These are phyloP conservation scores for Pediacus dermestoides DNA, from an alignment of 2,888 invertebrate genomes.

Conservation along the genomic window DNA sequence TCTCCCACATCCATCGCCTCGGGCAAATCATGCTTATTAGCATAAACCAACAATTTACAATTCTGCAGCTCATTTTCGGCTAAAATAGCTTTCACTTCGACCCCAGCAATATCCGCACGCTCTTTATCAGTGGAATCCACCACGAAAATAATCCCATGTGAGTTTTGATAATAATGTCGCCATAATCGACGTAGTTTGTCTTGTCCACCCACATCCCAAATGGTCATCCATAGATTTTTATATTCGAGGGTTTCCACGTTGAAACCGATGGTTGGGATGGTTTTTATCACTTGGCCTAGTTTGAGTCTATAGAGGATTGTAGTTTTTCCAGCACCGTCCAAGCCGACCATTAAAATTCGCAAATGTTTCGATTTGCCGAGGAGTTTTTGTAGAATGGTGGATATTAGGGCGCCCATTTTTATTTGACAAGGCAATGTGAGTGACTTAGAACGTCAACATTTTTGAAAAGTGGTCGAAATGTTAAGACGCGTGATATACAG, in stretches of 20 bases:
- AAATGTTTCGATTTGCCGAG: constrained; percentile 30
- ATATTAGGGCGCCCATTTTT: constrained; percentile 29
- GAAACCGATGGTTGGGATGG: constrained; percentile 96
- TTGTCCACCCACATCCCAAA: constrained; percentile 98
- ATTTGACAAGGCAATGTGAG: no score
- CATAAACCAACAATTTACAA: constrained; percentile 87
- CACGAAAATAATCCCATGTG: constrained; percentile 91
- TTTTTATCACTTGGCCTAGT: constrained; percentile 92
- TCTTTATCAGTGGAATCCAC: constrained; percentile 94
- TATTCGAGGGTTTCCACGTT: constrained; percentile 98
- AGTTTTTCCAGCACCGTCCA: constrained; percentile 96
- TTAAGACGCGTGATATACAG: background rate
- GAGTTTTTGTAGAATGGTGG: constrained; percentile 22
- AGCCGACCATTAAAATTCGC: constrained; percentile 60
- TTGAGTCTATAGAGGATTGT: constrained; percentile 94
- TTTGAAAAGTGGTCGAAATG: background rate
- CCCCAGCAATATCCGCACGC: constrained; percentile 84
- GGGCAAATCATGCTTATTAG: constrained; percentile 92
- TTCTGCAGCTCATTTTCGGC: constrained; percentile 90
- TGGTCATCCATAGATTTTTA: constrained; percentile 95
- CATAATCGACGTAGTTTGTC: constrained; percentile 94
- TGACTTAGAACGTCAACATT: no score
- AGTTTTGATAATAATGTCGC: constrained; percentile 97
- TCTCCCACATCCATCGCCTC: constrained; percentile 92
- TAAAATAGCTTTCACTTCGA: constrained; percentile 69